Evolutionary conservation across 2,888 invertebrate species (phyloP), one percentile per base, ranked within the genome.

Genomic region (Drosophila pseudotalamancana): DNA sequence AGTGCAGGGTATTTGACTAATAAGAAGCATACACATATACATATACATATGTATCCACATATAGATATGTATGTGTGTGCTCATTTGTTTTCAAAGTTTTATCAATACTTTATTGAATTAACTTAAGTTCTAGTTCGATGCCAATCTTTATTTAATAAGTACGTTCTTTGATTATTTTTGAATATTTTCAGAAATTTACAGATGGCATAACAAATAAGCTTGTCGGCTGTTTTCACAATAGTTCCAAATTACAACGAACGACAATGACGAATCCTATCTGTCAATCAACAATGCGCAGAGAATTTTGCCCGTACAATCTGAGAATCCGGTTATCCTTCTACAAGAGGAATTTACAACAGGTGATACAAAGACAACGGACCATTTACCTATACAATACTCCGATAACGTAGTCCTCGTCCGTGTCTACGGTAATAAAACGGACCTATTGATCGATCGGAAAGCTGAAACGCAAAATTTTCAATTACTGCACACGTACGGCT

Each of bases 201-300:
- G 97, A 98, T 93, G 98, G 98, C 39, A 96, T 97, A 68, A 97
- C 98, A 43, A 98, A 98, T 92, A 97, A 96, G 91, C 93, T 99
- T 81, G 94, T 98, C 54, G 97, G 96, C 29, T 96, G 96, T 82
- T 94, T 93, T 89, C 90, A 92, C 69, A 91, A 86, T 64, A 57
- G 51, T 42, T 50, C 57, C 55, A 60, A 66, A 68, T 34, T 53
- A n/a, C n/a, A n/a, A n/a, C n/a, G 57, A 81, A 85, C 55, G 72
- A 72, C 51, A 57, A 63, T 49, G 75, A 53, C 19, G 65, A 72
- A 46, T 48, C 84, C 27, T 79, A 81, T 65, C 32, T 70, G 45
- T 59, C 65, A 42, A 72, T 72, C 27, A 74, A 72, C 50, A 75
- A 68, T 50, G 71, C 46, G 4, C 65, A 68, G 29, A 49, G 68